Conservation (phyloP, 1,140 invertebrate species). For the Agraylea sexmaculata region DNA sequence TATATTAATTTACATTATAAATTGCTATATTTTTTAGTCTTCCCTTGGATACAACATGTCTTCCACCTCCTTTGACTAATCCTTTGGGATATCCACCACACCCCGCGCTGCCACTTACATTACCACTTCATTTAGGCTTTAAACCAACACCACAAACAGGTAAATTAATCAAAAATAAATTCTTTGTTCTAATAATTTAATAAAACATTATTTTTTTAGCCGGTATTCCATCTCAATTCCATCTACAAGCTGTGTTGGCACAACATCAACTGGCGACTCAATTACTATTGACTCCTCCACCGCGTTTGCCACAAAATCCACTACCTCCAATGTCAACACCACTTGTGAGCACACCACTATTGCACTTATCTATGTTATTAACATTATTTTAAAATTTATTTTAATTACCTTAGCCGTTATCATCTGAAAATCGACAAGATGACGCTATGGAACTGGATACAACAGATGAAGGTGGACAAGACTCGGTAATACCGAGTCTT, state of each 20-base stretch:
- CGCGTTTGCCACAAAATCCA: conserved; percentile 25
- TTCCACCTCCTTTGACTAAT: conserved; percentile 15
- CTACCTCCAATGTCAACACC: conserved; percentile 19
- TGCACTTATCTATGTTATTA: neutral
- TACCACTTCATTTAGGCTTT: conserved; percentile 18
- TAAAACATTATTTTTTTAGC: neutral
- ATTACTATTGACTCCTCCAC: conserved; percentile 29
- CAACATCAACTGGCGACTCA: conserved; percentile 22
- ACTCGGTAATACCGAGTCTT: conserved; percentile 3
- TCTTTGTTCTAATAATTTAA: neutral
- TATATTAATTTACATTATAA: conserved; percentile 9
- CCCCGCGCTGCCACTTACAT: conserved; percentile 16
- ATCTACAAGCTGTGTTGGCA: conserved; percentile 22
- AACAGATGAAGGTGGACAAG: conserved; percentile 24
- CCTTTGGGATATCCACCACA: conserved; percentile 15
- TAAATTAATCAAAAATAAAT: conserved; percentile 5
- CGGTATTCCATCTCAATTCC: too few relatives aligned
- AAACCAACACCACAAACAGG: conserved; percentile 18
- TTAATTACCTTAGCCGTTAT: conserved; percentile 9
- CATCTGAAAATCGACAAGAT: conserved; percentile 21
- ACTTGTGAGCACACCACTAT: conserved; percentile 6
- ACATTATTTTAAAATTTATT: conserved; percentile 12
- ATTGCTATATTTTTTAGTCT: too few relatives aligned
- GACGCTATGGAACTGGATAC: conserved; percentile 35
- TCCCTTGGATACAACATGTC: conserved; percentile 16